Evolutionary conservation across 2,113 vertebrate species (phyloP).

Genomic region (Chaenogobius annularis): DNA sequence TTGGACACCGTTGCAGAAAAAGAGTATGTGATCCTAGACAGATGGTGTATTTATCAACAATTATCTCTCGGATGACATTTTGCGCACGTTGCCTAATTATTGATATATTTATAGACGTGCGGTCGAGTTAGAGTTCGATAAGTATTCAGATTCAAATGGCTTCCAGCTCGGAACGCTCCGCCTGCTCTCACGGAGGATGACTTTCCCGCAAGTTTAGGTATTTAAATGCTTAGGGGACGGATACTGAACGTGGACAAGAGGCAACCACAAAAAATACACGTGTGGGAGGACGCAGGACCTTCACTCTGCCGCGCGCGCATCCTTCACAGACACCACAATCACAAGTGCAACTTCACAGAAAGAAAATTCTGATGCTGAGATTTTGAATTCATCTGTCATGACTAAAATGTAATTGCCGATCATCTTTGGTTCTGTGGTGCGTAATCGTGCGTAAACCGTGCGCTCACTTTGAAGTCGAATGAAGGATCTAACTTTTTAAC

Average conservation of each 20-base stretch:
- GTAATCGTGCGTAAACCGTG: constrained; percentile 58
- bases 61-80: neutral
- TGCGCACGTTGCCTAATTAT: neutral
- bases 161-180: constrained; percentile 63
- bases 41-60: neutral
- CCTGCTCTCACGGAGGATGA: constrained; percentile 65
- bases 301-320: constrained; percentile 35
- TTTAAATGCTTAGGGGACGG: constrained; percentile 71
- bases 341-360: constrained; percentile 11
- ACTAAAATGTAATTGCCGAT: constrained; percentile 4
- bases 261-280: constrained; percentile 71
- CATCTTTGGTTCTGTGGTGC: constrained; percentile 22
- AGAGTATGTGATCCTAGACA: neutral
- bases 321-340: constrained; percentile 29
- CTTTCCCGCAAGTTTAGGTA: constrained; percentile 72
- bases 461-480: constrained; percentile 6
- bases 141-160: constrained; percentile 70
- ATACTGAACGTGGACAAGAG: constrained; percentile 58
- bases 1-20: constrained; percentile 4
- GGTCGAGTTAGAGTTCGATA: constrained; percentile 47
- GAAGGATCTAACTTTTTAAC: constrained; percentile 34
- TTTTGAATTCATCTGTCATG: neutral
- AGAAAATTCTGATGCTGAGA: constrained; percentile 14
- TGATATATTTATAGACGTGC: constrained; percentile 25
- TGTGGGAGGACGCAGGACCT: constrained; percentile 70